These are phyloP conservation scores for Poliocrania exsul DNA, from an alignment of 2,797 vertebrate species.

Conservation along the genomic window DNA sequence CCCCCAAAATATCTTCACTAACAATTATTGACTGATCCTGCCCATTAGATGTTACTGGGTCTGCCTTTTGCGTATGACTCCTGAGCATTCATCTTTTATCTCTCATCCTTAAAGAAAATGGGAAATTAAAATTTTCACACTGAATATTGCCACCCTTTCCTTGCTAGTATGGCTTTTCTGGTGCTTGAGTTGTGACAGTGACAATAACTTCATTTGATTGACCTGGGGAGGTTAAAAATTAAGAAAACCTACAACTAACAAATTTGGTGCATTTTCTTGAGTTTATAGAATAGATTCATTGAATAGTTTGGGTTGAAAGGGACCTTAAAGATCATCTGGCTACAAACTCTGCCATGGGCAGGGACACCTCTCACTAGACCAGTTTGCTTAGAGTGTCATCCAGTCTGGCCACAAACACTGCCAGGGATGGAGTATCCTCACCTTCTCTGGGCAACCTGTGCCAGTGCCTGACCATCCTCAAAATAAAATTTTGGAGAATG, in stretches of 20 bases:
- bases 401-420: neutral
- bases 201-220: neutral
- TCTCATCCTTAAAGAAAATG: neutral
- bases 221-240: fast-evolving
- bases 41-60: neutral
- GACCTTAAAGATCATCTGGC: neutral
- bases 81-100: neutral
- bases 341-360: neutral
- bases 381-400: neutral
- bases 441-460: neutral
- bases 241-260: neutral
- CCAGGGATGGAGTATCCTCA: neutral
- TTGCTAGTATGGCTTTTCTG: neutral
- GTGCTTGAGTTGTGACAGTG: neutral
- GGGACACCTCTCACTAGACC: neutral
- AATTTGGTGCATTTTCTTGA: neutral
- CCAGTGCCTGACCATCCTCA: neutral
- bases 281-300: neutral
- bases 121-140: neutral
- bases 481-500: neutral
- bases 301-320: neutral
- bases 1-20: neutral
- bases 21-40: neutral
- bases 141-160: neutral
- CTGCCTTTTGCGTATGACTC: neutral